Conservation (phyloP, 2,113 vertebrate species). For the Stegastes partitus region DNA sequence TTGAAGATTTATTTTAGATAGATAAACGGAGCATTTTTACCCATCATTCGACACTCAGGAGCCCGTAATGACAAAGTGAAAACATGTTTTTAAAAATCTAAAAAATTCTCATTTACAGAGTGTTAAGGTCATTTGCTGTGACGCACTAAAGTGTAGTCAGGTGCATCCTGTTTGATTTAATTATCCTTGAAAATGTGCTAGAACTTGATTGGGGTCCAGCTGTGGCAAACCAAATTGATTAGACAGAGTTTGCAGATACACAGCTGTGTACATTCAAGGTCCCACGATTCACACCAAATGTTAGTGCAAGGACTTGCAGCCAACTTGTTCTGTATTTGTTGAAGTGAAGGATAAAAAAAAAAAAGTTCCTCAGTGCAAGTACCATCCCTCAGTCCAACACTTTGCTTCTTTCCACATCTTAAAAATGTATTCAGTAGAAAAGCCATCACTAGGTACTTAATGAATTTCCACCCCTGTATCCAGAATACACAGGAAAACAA, state of each 20-base stretch:
- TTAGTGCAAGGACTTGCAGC: too few species aligned
- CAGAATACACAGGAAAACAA: too few species aligned
- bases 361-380: too few species aligned
- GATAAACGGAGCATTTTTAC: too few species aligned
- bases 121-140: background rate
- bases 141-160: background rate
- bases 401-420: background rate
- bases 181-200: background rate
- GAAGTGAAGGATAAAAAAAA: too few species aligned
- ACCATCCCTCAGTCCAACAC: background rate
- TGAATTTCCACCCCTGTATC: too few species aligned
- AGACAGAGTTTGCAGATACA: background rate
- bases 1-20: too few species aligned
- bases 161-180: background rate
- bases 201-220: background rate
- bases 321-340: too few species aligned
- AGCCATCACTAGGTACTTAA: too few species aligned
- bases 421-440: background rate
- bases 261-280: background rate
- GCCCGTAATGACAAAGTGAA: too few species aligned
- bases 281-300: background rate
- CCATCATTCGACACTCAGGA: too few species aligned
- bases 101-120: background rate
- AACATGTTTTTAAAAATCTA: too few species aligned
- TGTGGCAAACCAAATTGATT: background rate